Percentiles rank a stretch among this genome's conserved stretches.
Evolutionary conservation across 2,888 invertebrate species (phyloP).

Genomic region (Labia minor): DNA sequence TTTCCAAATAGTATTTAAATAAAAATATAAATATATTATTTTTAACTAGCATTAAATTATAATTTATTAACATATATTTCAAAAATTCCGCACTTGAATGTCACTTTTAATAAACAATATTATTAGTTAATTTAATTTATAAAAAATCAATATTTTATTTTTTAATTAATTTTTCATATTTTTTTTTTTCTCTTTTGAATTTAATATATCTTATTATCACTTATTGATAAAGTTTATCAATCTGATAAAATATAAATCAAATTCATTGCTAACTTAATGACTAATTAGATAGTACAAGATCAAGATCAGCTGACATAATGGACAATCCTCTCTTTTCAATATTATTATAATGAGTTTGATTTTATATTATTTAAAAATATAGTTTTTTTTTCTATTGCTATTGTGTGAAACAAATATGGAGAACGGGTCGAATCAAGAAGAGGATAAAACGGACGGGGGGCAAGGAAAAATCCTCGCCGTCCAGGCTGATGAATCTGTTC

Average conservation of each 20-base stretch:
- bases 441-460: background rate
- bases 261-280: background rate
- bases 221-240: background rate
- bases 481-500: background rate
- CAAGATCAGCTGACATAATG: slow-evolving; percentile 8
- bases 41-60: too few species aligned
- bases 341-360: background rate
- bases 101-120: too few species aligned
- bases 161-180: too few species aligned
- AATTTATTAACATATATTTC: too few species aligned
- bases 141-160: too few species aligned
- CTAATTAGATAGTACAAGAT: background rate
- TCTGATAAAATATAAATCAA: background rate
- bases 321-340: background rate
- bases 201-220: too few species aligned
- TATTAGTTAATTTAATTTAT: too few species aligned
- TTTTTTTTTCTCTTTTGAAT: too few species aligned
- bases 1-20: too few species aligned
- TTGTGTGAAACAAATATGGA: background rate
- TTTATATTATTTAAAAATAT: background rate
- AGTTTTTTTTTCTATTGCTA: background rate
- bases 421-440: background rate
- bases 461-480: background rate
- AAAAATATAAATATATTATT: too few species aligned
- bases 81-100: too few species aligned